Evolutionary conservation across 2,888 invertebrate species (phyloP).

Genomic region (Chrysomela aeneicollis): DNA sequence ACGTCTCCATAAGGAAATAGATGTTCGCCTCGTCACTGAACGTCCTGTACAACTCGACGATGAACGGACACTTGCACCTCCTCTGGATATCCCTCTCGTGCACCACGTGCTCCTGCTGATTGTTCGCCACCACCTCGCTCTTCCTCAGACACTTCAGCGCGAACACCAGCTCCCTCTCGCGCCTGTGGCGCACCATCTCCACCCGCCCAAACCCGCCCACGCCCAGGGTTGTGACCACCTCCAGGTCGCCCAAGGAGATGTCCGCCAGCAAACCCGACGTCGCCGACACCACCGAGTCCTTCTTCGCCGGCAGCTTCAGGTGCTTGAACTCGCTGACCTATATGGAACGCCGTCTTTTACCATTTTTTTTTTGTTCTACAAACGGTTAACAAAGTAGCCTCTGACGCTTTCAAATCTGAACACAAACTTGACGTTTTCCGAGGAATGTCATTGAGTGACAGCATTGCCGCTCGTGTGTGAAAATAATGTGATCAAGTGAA

Average conservation of each 20-base stretch:
- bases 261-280: conserved; percentile 26
- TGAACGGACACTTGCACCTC: conserved; percentile 53
- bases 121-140: conserved; percentile 71
- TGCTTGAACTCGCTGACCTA: conserved; percentile 64
- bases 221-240: conserved; percentile 83
- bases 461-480: too few species aligned
- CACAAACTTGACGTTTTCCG: too few species aligned
- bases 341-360: too few species aligned
- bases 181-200: conserved; percentile 67
- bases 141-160: conserved; percentile 75
- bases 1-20: conserved; percentile 92
- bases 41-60: conserved; percentile 80
- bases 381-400: too few species aligned
- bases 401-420: too few species aligned
- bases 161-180: conserved; percentile 60
- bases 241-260: conserved; percentile 73
- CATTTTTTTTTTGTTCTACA: too few species aligned
- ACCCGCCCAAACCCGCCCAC: conserved; percentile 92
- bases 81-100: conserved; percentile 71
- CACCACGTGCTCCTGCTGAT: conserved; percentile 74
- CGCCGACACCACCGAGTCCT: background rate
- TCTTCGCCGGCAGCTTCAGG: conserved; percentile 25
- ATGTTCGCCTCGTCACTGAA: conserved; percentile 89
- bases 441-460: too few species aligned
- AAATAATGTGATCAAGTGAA: too few species aligned